Conservation (phyloP, 2,888 invertebrate species). For the Hyposoter dolosus region DNA sequence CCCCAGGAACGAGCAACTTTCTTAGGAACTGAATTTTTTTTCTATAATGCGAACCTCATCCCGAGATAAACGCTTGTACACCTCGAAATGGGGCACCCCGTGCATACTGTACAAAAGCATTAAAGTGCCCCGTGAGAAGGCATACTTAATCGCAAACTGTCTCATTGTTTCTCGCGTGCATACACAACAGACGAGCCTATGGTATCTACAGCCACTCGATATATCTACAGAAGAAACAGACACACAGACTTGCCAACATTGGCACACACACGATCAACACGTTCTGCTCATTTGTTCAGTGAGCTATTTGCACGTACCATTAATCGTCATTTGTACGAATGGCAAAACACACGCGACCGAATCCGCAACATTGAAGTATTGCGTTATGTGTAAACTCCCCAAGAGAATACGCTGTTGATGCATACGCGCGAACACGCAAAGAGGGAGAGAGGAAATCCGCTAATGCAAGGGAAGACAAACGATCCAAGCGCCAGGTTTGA, state of each 20-base stretch:
- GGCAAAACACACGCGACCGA: constrained; percentile 45
- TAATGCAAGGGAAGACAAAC: constrained; percentile 35
- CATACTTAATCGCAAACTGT: constrained; percentile 62
- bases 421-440: neutral
- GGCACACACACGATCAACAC: constrained; percentile 16
- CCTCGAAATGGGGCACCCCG: neutral
- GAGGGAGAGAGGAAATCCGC: constrained; percentile 6
- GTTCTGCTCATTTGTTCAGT: constrained; percentile 53
- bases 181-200: neutral
- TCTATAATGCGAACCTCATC: neutral
- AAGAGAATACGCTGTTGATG: neutral
- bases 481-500: constrained; percentile 14
- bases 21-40: neutral
- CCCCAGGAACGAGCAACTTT: neutral
- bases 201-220: neutral
- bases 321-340: constrained; percentile 63
- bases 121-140: constrained; percentile 59
- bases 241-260: neutral
- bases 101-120: neutral
- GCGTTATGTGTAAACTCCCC: neutral
- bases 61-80: neutral
- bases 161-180: constrained; percentile 59
- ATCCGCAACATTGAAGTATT: constrained; percentile 53
- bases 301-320: constrained; percentile 54
- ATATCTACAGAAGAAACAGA: neutral